Evolutionary conservation across 2,888 invertebrate genomes (phyloP).

Genomic region (Pheosia gnoma): DNA sequence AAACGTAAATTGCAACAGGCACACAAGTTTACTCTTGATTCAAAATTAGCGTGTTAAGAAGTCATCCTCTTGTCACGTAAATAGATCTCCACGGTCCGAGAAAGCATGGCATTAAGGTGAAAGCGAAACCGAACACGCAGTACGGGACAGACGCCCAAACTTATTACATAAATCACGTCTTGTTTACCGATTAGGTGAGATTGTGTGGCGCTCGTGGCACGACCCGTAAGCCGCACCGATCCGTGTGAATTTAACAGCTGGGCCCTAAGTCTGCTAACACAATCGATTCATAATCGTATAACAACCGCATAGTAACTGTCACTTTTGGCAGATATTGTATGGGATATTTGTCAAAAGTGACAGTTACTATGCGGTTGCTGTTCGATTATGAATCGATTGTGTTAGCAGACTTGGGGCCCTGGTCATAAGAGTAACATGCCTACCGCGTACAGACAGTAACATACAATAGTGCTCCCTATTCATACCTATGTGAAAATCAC

Average conservation of each 20-base stretch:
- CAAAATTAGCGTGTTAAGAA: conserved; percentile 31
- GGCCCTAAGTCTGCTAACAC: conserved; percentile 8
- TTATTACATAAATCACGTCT: conserved; percentile 68
- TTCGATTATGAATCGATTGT: too few relatives aligned
- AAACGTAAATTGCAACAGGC: conserved; percentile 27
- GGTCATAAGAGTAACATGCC: too few relatives aligned
- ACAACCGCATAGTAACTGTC: too few relatives aligned
- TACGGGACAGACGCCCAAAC: conserved; percentile 57
- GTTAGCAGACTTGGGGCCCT: too few relatives aligned
- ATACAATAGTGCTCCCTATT: too few relatives aligned
- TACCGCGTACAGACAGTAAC: too few relatives aligned
- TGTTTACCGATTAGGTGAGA: conserved; percentile 70
- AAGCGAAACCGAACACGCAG: conserved; percentile 68
- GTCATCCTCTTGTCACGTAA: conserved; percentile 31
- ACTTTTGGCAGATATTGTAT: too few relatives aligned
- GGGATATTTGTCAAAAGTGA: too few relatives aligned
- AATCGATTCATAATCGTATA: background rate
- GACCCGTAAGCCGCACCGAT: conserved; percentile 29
- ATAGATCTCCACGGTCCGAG: conserved; percentile 59
- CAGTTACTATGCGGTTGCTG: too few relatives aligned
- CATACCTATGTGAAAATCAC: too few relatives aligned
- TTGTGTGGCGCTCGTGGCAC: conserved; percentile 41
- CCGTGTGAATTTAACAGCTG: conserved; percentile 18
- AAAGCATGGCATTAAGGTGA: conserved; percentile 73
- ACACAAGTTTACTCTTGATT: conserved; percentile 16